These are phyloP conservation scores for Ophioninae sp. DNA, from an alignment of 2,888 invertebrate genomes.

Conservation along the genomic window DNA sequence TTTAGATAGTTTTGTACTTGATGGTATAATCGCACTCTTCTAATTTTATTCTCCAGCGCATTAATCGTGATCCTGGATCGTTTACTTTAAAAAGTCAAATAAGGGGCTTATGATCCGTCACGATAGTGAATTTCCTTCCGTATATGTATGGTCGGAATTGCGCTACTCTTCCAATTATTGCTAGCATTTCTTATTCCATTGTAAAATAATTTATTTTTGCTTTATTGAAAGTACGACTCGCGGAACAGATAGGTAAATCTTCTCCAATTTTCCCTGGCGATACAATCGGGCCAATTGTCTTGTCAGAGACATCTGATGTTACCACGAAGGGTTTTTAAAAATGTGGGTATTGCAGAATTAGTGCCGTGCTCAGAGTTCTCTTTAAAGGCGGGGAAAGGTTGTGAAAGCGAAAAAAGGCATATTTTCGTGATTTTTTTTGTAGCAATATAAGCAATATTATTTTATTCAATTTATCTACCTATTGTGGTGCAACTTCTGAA, in stretches of 20 bases:
- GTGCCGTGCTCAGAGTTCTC: conserved; percentile 44
- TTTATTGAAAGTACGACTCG: conserved; percentile 67
- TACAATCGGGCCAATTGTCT: conserved; percentile 70
- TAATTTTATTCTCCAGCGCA: background rate
- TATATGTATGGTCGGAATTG: conserved; percentile 73
- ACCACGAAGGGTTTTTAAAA: conserved; percentile 69
- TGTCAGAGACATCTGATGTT: conserved; percentile 72
- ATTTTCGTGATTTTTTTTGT: conserved; percentile 62
- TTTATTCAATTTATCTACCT: too few species aligned
- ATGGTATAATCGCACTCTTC: too few species aligned
- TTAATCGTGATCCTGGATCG: too few species aligned
- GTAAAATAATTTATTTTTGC: conserved; percentile 69
- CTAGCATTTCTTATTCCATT: conserved; percentile 62
- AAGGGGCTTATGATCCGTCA: conserved; percentile 69
- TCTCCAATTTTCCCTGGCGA: conserved; percentile 72
- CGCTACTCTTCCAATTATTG: conserved; percentile 69
- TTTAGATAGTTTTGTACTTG: too few species aligned
- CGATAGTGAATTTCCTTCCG: conserved; percentile 69
- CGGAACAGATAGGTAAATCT: too few species aligned
- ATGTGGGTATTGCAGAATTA: conserved; percentile 69
- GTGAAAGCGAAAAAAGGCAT: too few species aligned
- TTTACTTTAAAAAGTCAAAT: conserved; percentile 16
- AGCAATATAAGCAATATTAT: too few species aligned
- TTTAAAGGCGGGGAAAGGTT: conserved; percentile 50
- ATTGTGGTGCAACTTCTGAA: too few species aligned